These are phyloP conservation scores for Mya arenaria DNA, from an alignment of 1,140 invertebrate species.

Conservation along the genomic window DNA sequence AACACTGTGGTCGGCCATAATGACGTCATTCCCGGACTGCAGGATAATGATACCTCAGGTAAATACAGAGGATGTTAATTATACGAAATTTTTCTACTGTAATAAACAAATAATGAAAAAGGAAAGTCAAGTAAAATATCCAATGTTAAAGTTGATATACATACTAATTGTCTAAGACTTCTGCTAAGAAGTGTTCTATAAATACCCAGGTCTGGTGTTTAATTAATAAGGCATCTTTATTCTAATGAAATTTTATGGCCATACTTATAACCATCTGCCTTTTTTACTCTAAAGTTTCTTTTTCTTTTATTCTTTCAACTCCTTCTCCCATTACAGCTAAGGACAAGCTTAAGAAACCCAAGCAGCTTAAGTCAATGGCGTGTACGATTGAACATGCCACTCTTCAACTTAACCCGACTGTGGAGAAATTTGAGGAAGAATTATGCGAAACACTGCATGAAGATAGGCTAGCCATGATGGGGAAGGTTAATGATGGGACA, in stretches of 20 bases:
- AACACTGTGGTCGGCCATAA: constrained; percentile 76
- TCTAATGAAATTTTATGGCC: no score
- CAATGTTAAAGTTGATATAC: no score
- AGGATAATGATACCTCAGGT: constrained; percentile 63
- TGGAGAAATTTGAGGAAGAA: constrained; percentile 80
- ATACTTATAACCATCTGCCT: no score
- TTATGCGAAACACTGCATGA: constrained; percentile 74
- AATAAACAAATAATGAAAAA: no score
- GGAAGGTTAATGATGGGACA: constrained; percentile 62
- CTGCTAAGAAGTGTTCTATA: no score
- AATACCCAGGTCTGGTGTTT: no score
- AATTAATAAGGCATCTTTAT: no score
- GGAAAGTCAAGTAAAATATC: no score
- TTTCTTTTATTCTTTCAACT: no score
- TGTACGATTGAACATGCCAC: constrained; percentile 73
- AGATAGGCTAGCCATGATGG: constrained; percentile 68
- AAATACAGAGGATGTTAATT: no score
- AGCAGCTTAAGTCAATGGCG: constrained; percentile 62
- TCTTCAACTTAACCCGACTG: constrained; percentile 74
- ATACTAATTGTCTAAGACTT: no score
- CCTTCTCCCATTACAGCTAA: constrained; percentile 59
- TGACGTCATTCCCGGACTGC: constrained; percentile 76
- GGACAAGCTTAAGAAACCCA: constrained; percentile 76
- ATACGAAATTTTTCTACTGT: not conserved
- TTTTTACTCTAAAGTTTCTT: no score